Conservation (phyloP, 1,140 invertebrate species). For the Pseudomyrmex cubaensis region DNA sequence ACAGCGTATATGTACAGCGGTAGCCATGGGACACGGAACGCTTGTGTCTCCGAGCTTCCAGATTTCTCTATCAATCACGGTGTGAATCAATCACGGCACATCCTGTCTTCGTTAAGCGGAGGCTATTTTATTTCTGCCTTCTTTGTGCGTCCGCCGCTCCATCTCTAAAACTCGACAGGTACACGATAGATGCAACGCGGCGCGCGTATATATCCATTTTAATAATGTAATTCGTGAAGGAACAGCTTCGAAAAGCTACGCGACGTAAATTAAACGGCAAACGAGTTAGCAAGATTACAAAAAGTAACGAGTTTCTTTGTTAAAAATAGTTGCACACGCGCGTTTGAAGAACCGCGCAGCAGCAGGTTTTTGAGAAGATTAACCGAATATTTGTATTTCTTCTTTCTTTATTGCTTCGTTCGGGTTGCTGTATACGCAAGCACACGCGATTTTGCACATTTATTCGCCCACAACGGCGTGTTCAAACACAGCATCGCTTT, state of each 20-base stretch:
- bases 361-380: constrained; percentile 19
- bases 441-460: background rate
- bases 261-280: constrained; percentile 17
- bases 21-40: constrained; percentile 51
- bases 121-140: constrained; percentile 54
- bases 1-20: background rate
- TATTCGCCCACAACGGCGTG: constrained; percentile 11
- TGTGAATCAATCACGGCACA: constrained; percentile 55
- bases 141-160: constrained; percentile 48
- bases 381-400: constrained; percentile 42
- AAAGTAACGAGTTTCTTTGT: constrained; percentile 15
- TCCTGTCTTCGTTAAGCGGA: constrained; percentile 58
- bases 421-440: background rate
- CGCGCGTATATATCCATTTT: constrained; percentile 11
- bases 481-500: constrained; percentile 18
- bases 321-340: background rate
- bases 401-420: background rate
- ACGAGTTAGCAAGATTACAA: background rate
- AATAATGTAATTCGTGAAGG: constrained; percentile 37
- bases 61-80: constrained; percentile 71
- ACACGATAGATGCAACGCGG: constrained; percentile 41
- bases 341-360: constrained; percentile 10
- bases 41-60: constrained; percentile 58
- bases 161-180: constrained; percentile 47
- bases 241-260: constrained; percentile 11